Base-by-base conservation (phyloP, 2,113 vertebrate species). In the Ia io region DNA sequence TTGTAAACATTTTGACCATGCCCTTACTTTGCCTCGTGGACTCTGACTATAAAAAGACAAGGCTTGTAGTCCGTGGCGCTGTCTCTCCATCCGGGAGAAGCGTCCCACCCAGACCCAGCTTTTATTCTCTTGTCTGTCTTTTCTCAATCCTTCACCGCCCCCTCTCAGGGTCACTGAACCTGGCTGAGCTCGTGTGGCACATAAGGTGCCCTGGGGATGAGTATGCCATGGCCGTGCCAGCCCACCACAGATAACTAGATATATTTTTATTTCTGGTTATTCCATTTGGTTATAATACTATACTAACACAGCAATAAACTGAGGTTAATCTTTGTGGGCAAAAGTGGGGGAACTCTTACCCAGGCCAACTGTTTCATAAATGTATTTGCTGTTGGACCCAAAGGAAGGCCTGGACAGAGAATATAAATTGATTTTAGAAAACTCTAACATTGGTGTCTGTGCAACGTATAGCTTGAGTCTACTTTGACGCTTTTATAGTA, bases 191-290 rank as follows among this genome's bases (percentile, higher is more conserved):
- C 7, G 18, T 8, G 49, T 51, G 18, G 53, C 53, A 56, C 53
- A 56, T 56, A 56, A 56, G 18, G 53, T 2, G 18, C 20, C 53
- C 20, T 56, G 53, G 20, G 7, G 18, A 20, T 56, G 53, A 56
- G 53, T 56, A 56, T 56, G 18, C 53, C 53, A 22, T 56, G 18
- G 18, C 53, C 53, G 2, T 56, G 53, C 18, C 53, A 56, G 53
- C 53, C 53, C 16, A 17, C 6, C 53, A 56, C 53, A 32, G 63
- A 67, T 16, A 61, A 67, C 63, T 17, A 67, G 63, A 32, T 67
- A 16, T 47, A 8, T 86, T 87, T 97, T 96, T 80, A 83, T 56
- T 76, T 95, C 59, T 85, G 44, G 12, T 74, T 56, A 44, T 91
- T 82, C 61, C 32, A 7, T 73, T 73, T 96, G 71, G 35, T 76